These are phyloP conservation scores for Alosa sapidissima DNA, from an alignment of 2,797 vertebrate genomes.

Conservation along the genomic window DNA sequence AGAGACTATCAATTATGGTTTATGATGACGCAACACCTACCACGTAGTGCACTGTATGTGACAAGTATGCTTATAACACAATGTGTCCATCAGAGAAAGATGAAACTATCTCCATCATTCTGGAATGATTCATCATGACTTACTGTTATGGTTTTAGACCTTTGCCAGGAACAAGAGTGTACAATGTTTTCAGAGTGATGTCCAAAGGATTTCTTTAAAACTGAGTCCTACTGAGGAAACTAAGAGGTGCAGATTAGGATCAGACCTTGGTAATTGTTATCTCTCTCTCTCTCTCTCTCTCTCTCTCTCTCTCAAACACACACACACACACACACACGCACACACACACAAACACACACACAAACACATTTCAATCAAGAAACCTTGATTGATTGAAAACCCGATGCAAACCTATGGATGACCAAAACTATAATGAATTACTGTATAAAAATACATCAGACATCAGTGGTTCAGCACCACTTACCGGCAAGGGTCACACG, in stretches of 20 bases:
- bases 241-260: not conserved
- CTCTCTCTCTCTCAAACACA: slow-evolving; percentile 10
- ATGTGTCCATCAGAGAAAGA: not conserved
- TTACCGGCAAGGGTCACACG: not conserved
- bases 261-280: no score
- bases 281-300: no score
- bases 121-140: not conserved
- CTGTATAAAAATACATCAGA: not conserved
- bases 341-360: slow-evolving; percentile 18
- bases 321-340: not conserved
- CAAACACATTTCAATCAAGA: slow-evolving; percentile 12
- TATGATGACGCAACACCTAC: not conserved
- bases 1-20: not conserved
- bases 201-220: not conserved
- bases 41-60: not conserved
- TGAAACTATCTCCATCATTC: not conserved
- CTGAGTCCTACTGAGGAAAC: not conserved
- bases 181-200: not conserved
- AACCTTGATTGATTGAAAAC: no score
- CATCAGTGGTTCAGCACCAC: not conserved
- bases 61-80: not conserved
- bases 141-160: not conserved
- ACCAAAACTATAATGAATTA: not conserved
- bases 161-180: not conserved
- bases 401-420: not conserved